Percentiles rank a stretch among this genome's conserved stretches.
Conservation (phyloP, 2,797 vertebrate species). For the Melanotaenia maccullochi region DNA sequence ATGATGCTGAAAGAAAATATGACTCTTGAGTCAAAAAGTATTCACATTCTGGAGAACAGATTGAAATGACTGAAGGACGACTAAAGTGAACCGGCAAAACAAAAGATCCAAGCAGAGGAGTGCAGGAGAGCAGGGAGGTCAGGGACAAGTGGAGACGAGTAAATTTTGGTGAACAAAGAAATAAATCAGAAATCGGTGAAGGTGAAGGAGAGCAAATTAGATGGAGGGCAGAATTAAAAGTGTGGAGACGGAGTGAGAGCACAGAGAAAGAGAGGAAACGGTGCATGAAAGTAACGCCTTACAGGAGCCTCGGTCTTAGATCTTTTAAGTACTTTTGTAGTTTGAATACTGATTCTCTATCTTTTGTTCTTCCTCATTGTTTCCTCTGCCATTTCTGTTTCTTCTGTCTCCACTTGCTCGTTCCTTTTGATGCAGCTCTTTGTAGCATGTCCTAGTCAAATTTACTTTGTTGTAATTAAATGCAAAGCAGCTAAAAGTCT, state of each 20-base stretch:
- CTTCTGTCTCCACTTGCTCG: slow-evolving; percentile 15
- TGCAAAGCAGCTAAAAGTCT: background rate
- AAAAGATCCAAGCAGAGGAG: slow-evolving; percentile 6
- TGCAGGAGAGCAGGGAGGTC: slow-evolving; percentile 21
- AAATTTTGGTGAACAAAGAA: slow-evolving; percentile 47
- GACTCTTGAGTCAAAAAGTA: background rate
- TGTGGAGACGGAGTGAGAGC: slow-evolving; percentile 15
- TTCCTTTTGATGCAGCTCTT: slow-evolving; percentile 27
- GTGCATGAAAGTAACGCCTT: slow-evolving; percentile 55
- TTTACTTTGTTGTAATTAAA: slow-evolving; percentile 29
- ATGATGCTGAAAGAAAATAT: too few relatives aligned
- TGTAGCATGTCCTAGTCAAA: slow-evolving; percentile 33
- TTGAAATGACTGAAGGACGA: slow-evolving; percentile 8
- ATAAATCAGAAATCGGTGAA: slow-evolving; percentile 41
- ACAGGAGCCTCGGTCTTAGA: slow-evolving; percentile 34
- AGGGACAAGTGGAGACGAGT: slow-evolving; percentile 39
- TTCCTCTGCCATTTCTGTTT: slow-evolving; percentile 1
- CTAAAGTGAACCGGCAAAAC: slow-evolving; percentile 13
- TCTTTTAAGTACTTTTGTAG: slow-evolving; percentile 27
- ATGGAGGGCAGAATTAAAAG: slow-evolving; percentile 56
- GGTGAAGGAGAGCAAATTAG: slow-evolving; percentile 65
- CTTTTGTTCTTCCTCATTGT: slow-evolving; percentile 11
- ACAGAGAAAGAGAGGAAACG: slow-evolving; percentile 24
- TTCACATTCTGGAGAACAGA: slow-evolving; percentile 10
- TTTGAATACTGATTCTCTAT: slow-evolving; percentile 14